These are phyloP conservation scores for Ceratitis capitata DNA, from an alignment of 1,140 invertebrate species.

Conservation along the genomic window DNA sequence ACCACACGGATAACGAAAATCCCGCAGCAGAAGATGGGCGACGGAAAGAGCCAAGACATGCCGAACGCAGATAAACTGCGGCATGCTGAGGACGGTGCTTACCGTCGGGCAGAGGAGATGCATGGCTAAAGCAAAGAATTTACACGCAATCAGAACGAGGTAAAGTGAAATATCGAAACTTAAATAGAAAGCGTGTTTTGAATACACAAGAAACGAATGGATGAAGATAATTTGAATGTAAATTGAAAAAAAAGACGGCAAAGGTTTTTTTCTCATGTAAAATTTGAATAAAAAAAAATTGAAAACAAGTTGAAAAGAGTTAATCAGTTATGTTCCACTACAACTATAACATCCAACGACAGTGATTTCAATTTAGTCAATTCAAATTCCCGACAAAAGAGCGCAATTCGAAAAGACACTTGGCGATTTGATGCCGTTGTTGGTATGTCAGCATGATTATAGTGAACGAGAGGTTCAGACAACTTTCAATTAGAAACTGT, in stretches of 20 bases:
- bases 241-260: background rate
- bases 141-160: background rate
- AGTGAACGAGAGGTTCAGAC: background rate
- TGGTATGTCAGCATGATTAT: too few species aligned
- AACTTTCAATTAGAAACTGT: constrained; percentile 16
- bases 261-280: background rate
- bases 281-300: background rate
- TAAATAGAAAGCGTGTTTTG: background rate
- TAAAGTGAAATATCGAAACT: background rate
- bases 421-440: background rate
- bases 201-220: background rate
- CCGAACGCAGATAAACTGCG: background rate
- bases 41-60: background rate
- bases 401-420: background rate
- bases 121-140: background rate
- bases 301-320: background rate
- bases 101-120: background rate
- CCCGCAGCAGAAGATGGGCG: background rate
- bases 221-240: background rate
- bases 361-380: constrained; percentile 14
- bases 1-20: constrained; percentile 13
- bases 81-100: too few species aligned
- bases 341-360: background rate
- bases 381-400: constrained; percentile 1
- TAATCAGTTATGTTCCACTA: background rate